Evolutionary conservation across 1,140 invertebrate genomes (phyloP).

Genomic region (Steinernema feltiae): DNA sequence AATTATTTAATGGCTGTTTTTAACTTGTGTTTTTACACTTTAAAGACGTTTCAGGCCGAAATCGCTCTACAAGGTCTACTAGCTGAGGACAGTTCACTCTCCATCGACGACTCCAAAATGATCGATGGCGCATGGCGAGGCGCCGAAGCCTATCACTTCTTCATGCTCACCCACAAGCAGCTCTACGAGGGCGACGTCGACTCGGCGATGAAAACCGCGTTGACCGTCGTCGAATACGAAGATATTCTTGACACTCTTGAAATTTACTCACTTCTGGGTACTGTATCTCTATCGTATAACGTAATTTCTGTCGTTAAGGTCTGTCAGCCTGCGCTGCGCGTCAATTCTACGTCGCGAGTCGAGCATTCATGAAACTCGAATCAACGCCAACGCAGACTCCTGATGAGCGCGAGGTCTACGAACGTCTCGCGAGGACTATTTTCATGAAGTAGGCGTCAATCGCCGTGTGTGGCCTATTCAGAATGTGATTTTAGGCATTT

Average conservation of each 20-base stretch:
- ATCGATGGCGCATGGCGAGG: slow-evolving; percentile 77
- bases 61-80: slow-evolving; percentile 59
- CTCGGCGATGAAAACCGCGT: slow-evolving; percentile 73
- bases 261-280: slow-evolving; percentile 68
- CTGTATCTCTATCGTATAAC: slow-evolving; percentile 1
- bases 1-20: too few species aligned
- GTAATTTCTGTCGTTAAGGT: slow-evolving; percentile 61
- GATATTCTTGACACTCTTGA: slow-evolving; percentile 72
- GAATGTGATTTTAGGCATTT: slow-evolving; percentile 61
- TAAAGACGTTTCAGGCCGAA: slow-evolving; percentile 33
- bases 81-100: slow-evolving; percentile 60
- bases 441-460: slow-evolving; percentile 67
- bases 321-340: slow-evolving; percentile 69
- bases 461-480: neutral
- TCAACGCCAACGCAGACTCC: slow-evolving; percentile 64
- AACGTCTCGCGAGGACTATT: slow-evolving; percentile 74
- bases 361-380: slow-evolving; percentile 89
- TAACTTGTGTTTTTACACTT: too few species aligned
- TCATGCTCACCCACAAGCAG: slow-evolving; percentile 74
- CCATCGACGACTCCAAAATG: slow-evolving; percentile 59
- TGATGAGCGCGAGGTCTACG: slow-evolving; percentile 68
- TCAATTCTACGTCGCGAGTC: slow-evolving; percentile 78
- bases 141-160: slow-evolving; percentile 81
- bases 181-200: slow-evolving; percentile 72
- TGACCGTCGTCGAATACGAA: slow-evolving; percentile 74